Conservation (phyloP, 2,797 vertebrate species). For the Tangara arthus region DNA sequence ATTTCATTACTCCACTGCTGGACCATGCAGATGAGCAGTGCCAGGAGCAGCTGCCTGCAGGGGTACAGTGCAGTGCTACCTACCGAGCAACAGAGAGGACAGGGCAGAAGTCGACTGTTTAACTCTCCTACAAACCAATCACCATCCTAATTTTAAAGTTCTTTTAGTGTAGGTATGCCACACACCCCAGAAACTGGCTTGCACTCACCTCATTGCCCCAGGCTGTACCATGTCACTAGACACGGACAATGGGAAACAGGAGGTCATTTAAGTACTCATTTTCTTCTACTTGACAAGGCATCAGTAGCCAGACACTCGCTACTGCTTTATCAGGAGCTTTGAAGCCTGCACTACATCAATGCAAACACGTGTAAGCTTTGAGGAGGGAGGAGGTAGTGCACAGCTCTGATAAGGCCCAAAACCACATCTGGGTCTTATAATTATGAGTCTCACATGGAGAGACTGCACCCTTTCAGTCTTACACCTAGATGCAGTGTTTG, state of each 20-base stretch:
- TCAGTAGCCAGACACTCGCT: background rate
- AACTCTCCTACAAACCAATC: background rate
- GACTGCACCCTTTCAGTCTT: background rate
- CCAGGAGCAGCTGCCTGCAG: background rate
- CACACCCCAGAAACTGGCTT: background rate
- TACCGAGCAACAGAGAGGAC: background rate
- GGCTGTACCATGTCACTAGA: conserved; percentile 4
- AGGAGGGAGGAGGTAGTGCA: background rate
- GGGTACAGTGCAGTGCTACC: background rate
- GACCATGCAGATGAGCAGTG: background rate
- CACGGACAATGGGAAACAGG: background rate
- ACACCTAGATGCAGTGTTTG: background rate
- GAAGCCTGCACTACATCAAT: background rate
- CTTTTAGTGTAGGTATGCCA: background rate
- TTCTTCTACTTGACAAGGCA: background rate
- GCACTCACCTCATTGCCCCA: background rate
- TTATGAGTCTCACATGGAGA: accelerated
- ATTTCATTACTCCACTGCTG: background rate
- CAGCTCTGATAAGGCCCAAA: background rate
- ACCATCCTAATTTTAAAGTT: background rate
- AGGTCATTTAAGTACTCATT: conserved; percentile 1
- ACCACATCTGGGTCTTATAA: background rate
- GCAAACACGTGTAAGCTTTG: background rate
- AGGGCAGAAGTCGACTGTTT: background rate
- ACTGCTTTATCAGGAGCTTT: background rate